Conservation (phyloP, 64 coral and sea anemone species). For the Pocillopora verrucosa region DNA sequence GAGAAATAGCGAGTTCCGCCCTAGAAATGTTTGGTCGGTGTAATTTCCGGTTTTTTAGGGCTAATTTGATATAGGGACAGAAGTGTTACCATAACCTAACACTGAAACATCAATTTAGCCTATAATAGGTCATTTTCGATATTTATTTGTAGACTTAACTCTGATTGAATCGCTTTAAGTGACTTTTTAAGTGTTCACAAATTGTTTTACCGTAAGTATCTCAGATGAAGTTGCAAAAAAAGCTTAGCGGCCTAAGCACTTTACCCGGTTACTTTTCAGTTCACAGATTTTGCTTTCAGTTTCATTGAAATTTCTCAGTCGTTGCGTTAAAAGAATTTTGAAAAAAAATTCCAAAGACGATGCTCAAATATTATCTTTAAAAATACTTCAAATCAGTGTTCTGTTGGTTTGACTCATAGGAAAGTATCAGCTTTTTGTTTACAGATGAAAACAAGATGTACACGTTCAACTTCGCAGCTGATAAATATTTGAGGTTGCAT, state of each 20-base stretch:
- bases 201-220: background rate
- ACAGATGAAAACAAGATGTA: background rate
- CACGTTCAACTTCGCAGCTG: background rate
- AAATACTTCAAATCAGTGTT: too few relatives aligned
- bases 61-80: background rate
- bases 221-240: too few relatives aligned
- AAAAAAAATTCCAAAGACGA: too few relatives aligned
- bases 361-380: too few relatives aligned
- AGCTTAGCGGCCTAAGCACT: too few relatives aligned
- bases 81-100: background rate
- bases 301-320: too few relatives aligned
- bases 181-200: slow-evolving; percentile 13
- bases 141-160: background rate
- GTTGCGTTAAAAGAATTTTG: too few relatives aligned
- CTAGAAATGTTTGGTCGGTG: background rate
- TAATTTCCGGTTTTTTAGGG: background rate
- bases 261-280: too few relatives aligned
- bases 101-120: background rate
- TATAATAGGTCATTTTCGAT: background rate
- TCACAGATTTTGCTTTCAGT: too few relatives aligned
- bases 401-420: background rate
- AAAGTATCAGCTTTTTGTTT: background rate
- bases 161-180: slow-evolving; percentile 3
- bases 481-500: background rate
- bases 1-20: background rate